Evolutionary conservation across 2,113 vertebrate genomes (phyloP), one percentile per base, ranked within the genome.

Genomic region (Blennius ocellaris): DNA sequence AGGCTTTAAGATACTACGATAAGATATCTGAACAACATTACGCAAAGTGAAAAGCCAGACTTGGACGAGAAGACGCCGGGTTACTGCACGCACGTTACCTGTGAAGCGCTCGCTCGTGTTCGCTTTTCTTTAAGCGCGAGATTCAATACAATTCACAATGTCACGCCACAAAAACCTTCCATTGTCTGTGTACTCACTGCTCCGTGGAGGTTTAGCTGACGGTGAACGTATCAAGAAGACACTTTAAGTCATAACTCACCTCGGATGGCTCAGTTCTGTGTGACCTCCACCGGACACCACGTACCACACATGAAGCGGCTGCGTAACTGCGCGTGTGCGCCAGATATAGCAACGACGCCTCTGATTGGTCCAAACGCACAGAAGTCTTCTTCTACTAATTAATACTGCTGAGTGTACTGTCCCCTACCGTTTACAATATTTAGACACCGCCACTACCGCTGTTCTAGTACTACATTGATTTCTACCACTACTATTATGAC

Each of bases 201-300:
- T 30, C 21, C 21, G 2, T 4, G 21, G 21, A 4, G 21, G 21
- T 30, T 30, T 30, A 30, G 21, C 2, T 30, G 21, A 30, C 4
- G 21, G 21, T 30, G 21, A 30, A 30, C 21, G 21, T 50, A 37
- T 37, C 14, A 14, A 9, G 5, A 45, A 37, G 4, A 2, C 11
- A 8, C 15, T 1, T 6, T 7, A 6, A 21, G 7, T 10, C 11
- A 12, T 17, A 52, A 90, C 89, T 93, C 70, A 93, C 93, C 91
- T 70, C 53, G 14, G 43, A 65, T 76, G n/a, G n/a, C 43, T 63
- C 83, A 38, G 69, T 58, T 69, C 55, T 53, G 75, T 78, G 10
- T 94, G 93, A 94, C 93, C 93, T 94, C 93, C 92, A 94, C 87
- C 79, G 40, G 75, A 85, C 85, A 84, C 78, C 63, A 80, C 83